Evolutionary conservation across 2,888 invertebrate genomes (phyloP), one percentile per base, ranked within the genome.

Genomic region (Campoplex capitator): DNA sequence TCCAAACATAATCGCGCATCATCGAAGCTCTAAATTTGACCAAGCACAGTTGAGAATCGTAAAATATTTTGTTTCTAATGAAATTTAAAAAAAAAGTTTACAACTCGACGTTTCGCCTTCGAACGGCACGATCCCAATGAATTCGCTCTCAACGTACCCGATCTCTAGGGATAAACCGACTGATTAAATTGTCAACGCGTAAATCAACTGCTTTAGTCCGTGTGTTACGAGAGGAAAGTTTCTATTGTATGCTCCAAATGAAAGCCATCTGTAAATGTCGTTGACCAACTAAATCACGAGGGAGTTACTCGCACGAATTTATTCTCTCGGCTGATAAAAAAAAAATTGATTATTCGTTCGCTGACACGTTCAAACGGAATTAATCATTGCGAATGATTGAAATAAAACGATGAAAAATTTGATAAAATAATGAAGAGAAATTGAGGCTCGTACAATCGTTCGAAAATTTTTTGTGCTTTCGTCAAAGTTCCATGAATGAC

Each of bases 111-210:
- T 42, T 23, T 0, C 6, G 16, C 35, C 23, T 42, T 16, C 38
- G 13, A 56, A 42, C 42, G 56, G 11, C 7, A 58, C 32, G 1
- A 28, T 23, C 2, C 32, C 56, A 11, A 35, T 42, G 3, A 58
- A 28, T 75, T 42, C 38, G n/a, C 54, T 58, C 13, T 48, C 56
- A 23, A 74, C n/a, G 32, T 48, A 58, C 42, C 28, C 42, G 18
- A n/a, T 56, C 54, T 45, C 28, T 54, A 23, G 38, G 48, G 67
- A 56, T 83, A 73, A 38, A 54, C 65, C 67, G 35, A 83, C 78
- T 78, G 62, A 83, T 67, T 67, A 32, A 78, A 78, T 83, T 83
- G 78, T 38, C 83, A 18, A 42, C 45, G 16, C 48, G 58, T 48
- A 48, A 62, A 71, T 82, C 28, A 67, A 76, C 35, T 23, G 8